Evolutionary conservation across 1,140 invertebrate genomes (phyloP).

Genomic region (Microplitis demolitor): DNA sequence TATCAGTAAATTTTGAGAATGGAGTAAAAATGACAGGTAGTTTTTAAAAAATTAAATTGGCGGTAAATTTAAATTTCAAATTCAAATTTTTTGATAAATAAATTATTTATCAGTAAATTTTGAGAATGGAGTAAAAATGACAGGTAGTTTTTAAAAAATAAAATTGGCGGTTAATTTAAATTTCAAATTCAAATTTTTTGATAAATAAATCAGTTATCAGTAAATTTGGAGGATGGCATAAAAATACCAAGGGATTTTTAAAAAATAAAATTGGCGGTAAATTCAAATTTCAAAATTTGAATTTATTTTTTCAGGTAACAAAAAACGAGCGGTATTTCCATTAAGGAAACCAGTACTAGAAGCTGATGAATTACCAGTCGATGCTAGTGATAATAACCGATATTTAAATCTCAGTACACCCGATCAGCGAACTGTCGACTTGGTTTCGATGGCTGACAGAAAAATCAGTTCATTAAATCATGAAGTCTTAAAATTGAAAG

Average conservation of each 20-base stretch:
- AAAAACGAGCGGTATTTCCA: conserved; percentile 51
- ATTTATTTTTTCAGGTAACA: conserved; percentile 37
- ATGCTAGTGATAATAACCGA: conserved; percentile 26
- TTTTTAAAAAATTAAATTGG: too few species aligned
- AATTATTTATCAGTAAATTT: too few species aligned
- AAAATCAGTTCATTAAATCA: conserved; percentile 58
- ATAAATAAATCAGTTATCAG: too few species aligned
- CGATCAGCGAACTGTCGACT: conserved; percentile 50
- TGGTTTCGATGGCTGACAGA: conserved; percentile 57
- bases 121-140: too few species aligned
- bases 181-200: too few species aligned
- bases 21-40: too few species aligned
- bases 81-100: too few species aligned
- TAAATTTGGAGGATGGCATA: too few species aligned
- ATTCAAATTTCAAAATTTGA: neutral
- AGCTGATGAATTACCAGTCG: conserved; percentile 40
- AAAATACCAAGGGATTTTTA: neutral
- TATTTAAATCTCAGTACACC: conserved; percentile 41
- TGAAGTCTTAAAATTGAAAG: conserved; percentile 61
- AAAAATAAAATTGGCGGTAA: neutral
- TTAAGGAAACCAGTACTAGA: conserved; percentile 50
- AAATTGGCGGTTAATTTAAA: too few species aligned
- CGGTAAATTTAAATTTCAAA: too few species aligned
- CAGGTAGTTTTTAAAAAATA: too few species aligned
- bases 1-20: too few species aligned